Conservation (phyloP, 2,797 vertebrate genomes). For the Pseudomugil tenellus region DNA sequence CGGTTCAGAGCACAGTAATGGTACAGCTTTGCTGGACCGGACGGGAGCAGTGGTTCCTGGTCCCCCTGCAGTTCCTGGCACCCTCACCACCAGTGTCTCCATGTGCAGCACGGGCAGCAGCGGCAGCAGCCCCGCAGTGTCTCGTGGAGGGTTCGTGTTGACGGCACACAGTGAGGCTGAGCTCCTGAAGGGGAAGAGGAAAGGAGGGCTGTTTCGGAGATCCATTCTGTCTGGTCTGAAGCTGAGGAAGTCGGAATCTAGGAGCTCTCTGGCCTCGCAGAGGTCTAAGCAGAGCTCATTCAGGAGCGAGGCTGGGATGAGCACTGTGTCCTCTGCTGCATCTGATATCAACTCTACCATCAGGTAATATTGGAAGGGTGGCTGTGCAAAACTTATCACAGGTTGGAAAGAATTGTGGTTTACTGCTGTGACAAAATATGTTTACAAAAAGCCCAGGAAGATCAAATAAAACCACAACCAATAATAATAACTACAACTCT, state of each 20-base stretch:
- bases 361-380: slow-evolving; percentile 62
- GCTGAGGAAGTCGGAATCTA: slow-evolving; percentile 95
- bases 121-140: slow-evolving; percentile 90
- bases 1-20: slow-evolving; percentile 95
- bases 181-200: slow-evolving; percentile 93
- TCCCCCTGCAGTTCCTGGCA: slow-evolving; percentile 58
- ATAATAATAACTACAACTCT: background rate
- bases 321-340: slow-evolving; percentile 94
- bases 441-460: background rate
- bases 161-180: slow-evolving; percentile 95
- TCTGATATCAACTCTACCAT: slow-evolving; percentile 98
- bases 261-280: slow-evolving; percentile 96
- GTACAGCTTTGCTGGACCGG: slow-evolving; percentile 89
- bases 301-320: slow-evolving; percentile 97
- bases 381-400: background rate
- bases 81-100: slow-evolving; percentile 80
- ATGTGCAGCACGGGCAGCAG: slow-evolving; percentile 85
- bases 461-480: background rate
- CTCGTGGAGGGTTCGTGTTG: slow-evolving; percentile 95
- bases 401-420: background rate
- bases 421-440: background rate
- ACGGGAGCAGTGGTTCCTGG: slow-evolving; percentile 78
- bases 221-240: slow-evolving; percentile 95
- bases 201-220: slow-evolving; percentile 93
- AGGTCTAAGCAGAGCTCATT: slow-evolving; percentile 99